Percentiles rank a stretch among this genome's conserved stretches.
Conservation (phyloP, 2,888 invertebrate genomes). For the Dynastes tityus region DNA sequence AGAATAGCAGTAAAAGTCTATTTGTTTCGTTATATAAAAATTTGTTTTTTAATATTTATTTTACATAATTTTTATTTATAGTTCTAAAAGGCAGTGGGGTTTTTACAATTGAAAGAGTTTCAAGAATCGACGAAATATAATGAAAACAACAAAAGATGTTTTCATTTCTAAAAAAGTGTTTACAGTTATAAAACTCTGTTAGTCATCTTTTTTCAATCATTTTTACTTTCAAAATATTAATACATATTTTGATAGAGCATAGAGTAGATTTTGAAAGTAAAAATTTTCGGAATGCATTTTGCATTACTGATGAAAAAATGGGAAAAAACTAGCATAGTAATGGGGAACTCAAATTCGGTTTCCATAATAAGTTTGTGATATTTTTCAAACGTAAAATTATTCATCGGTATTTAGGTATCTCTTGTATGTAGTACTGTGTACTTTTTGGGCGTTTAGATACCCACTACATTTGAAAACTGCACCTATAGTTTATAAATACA, state of each 20-base stretch:
- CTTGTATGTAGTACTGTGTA: too few species aligned
- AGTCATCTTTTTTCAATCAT: neutral
- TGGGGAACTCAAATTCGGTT: neutral
- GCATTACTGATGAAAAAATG: neutral
- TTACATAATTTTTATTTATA: conserved; percentile 26
- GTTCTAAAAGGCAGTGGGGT: conserved; percentile 42
- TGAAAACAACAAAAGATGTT: neutral
- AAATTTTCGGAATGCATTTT: neutral
- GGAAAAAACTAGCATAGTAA: neutral
- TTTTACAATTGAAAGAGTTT: conserved; percentile 14
- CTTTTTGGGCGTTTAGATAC: too few species aligned
- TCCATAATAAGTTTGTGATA: too few species aligned
- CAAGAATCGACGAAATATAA: neutral
- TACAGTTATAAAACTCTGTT: neutral
- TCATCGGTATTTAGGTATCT: too few species aligned
- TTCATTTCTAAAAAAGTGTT: conserved; percentile 19
- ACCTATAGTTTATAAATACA: too few species aligned
- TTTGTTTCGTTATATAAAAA: neutral
- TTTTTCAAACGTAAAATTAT: too few species aligned
- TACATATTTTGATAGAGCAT: neutral
- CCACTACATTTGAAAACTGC: too few species aligned
- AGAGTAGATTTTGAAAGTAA: too few species aligned
- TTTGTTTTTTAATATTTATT: neutral
- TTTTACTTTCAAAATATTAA: neutral
- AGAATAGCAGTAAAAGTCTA: conserved; percentile 37